Base-by-base conservation (phyloP, 2,888 invertebrate species). In the Meiosimyza platycephala region DNA sequence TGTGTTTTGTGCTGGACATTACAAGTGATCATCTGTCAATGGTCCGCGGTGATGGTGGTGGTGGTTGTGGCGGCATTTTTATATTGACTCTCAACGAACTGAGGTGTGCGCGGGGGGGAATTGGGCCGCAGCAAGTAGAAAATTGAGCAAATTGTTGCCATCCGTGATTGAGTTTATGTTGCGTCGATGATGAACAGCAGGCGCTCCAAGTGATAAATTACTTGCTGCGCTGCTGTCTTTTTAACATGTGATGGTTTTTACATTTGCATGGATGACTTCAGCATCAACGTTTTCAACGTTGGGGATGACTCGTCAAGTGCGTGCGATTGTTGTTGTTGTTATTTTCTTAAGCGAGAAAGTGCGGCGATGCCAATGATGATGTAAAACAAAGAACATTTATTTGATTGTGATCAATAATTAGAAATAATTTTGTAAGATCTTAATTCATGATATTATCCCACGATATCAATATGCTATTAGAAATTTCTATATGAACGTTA, bases 11-110 rank as follows among this genome's bases (percentile, higher is more conserved):
- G 74, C 62, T 72, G 76, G 74, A 74, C 74, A 74, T 75, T 73
- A 76, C 76, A 76, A 74, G 76, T 74, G 72, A 76, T 76, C 71
- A 76, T 74, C 76, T 75, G 75, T 75, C 74, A 68, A 70, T 73
- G 73, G 67, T 74, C 65, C 68, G 68, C 57, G 71, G 48, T 50
- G 22, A 15, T 9, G 9, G 13, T 22, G 28, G 13, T n/a, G n/a
- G 28, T 64, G n/a, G 57, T 51, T 51, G 33, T n/a, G 18, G 6
- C n/a, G 12, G 40, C 40, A 40, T 13, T 16, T n/a, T 50, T 33
- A 50, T 63, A 40, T 40, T 9, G 9, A 9, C 9, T 9, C 9
- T 40, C 9, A 40, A 40, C 40, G 9, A 40, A 9, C 40, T 9
- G 4, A 28, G 28, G 28, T 64, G 18, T 50, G 15, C 33, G 59